These are phyloP conservation scores for Poeciliopsis infans DNA, from an alignment of 2,797 vertebrate species.

Conservation along the genomic window DNA sequence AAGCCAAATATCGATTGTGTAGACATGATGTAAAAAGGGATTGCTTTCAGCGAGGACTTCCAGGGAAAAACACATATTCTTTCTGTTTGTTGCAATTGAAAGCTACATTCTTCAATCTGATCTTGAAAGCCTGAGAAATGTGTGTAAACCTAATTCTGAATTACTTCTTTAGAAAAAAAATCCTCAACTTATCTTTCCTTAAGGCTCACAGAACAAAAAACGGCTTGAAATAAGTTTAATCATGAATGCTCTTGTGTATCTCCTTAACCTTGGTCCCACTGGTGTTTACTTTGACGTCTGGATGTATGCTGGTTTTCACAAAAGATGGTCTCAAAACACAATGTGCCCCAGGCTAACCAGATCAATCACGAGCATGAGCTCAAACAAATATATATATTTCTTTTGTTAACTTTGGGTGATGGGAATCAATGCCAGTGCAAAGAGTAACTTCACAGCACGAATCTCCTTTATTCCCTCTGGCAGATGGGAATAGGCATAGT, in stretches of 20 bases:
- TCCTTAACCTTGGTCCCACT: constrained; percentile 25
- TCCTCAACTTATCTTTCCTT: not conserved
- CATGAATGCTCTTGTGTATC: constrained; percentile 14
- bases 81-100: not conserved
- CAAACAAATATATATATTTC: constrained; percentile 47
- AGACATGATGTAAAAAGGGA: constrained; percentile 5
- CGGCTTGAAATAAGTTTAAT: constrained; percentile 21
- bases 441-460: constrained; percentile 27
- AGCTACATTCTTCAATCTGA: not conserved
- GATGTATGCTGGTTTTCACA: constrained; percentile 38
- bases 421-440: constrained; percentile 35
- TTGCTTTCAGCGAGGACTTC: not conserved
- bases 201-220: constrained; percentile 15
- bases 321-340: constrained; percentile 41
- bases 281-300: constrained; percentile 37
- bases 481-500: constrained; percentile 47
- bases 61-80: not conserved
- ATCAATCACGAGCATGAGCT: constrained; percentile 46
- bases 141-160: not conserved
- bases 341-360: constrained; percentile 28
- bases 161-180: not conserved
- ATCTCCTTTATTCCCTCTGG: constrained; percentile 35
- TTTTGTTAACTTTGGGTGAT: constrained; percentile 42
- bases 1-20: constrained; percentile 39
- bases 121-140: not conserved